These are phyloP conservation scores for Champsocephalus gunnari DNA, from an alignment of 2,797 vertebrate species.

Conservation along the genomic window DNA sequence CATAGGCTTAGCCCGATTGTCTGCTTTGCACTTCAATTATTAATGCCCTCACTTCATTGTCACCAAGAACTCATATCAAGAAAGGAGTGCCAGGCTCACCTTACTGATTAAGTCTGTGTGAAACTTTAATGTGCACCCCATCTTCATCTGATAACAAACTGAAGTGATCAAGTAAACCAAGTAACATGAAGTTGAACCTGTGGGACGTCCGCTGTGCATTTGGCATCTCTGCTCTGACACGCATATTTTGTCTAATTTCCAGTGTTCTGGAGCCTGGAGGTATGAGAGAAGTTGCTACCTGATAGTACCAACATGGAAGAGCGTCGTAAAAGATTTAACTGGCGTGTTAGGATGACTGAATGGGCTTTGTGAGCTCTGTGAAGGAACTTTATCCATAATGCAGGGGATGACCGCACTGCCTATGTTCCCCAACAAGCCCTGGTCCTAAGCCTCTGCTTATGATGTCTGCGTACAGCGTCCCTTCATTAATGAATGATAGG, in stretches of 20 bases:
- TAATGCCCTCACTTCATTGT: conserved; percentile 83
- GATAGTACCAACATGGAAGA: conserved; percentile 73
- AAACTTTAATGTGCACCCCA: conserved; percentile 85
- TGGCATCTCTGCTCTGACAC: background rate
- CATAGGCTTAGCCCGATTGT: conserved; percentile 53
- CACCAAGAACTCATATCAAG: conserved; percentile 84
- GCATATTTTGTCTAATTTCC: conserved; percentile 38
- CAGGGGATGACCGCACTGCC: conserved; percentile 73
- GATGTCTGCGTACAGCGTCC: conserved; percentile 58
- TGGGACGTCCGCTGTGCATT: conserved; percentile 6
- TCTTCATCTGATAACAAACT: conserved; percentile 71
- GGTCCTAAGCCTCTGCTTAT: conserved; percentile 65
- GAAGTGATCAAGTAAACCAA: conserved; percentile 6
- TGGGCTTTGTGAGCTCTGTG: conserved; percentile 75
- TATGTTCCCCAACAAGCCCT: conserved; percentile 63
- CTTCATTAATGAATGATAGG: conserved; percentile 74
- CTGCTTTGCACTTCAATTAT: conserved; percentile 81
- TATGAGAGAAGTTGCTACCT: conserved; percentile 58
- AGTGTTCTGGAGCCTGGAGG: conserved; percentile 32
- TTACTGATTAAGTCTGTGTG: conserved; percentile 86
- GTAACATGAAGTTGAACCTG: conserved; percentile 10
- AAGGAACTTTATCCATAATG: conserved; percentile 83
- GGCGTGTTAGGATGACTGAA: conserved; percentile 72
- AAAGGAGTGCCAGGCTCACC: conserved; percentile 83
- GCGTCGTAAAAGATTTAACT: conserved; percentile 82